Evolutionary conservation across 2,888 invertebrate genomes (phyloP), one percentile per base, ranked within the genome.

Genomic region (Malthinus flaveolus): DNA sequence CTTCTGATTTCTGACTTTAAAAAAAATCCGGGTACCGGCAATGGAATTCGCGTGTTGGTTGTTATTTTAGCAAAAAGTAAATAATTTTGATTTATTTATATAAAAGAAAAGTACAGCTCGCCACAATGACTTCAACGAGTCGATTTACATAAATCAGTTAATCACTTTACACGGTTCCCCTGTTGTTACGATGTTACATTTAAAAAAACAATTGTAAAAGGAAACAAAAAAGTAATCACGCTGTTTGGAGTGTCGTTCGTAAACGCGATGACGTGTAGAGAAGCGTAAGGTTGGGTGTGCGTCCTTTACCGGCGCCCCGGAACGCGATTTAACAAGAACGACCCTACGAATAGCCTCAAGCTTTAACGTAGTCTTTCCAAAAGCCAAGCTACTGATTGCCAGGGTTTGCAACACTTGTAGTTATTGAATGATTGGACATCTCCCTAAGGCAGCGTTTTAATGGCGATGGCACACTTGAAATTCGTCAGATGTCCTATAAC

Each of bases 361-460:
- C 68, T 60, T 53, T 47, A 23, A 62, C 53, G 59, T 60, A 58
- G 61, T 60, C 57, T 63, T 62, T 62, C 23, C 60, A 59, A 71
- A 71, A 66, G 58, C 66, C 67, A 65, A 67, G 68, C 68, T 66
- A 68, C 68, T 68, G 67, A 69, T 68, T 69, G 68, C 68, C 67
- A 62, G 53, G 46, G 59, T 53, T 60, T 52, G 59, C 67, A 60
- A 61, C 67, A 64, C 65, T 66, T 62, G 61, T 60, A 62, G 69
- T 74, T 73, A 73, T 74, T 72, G 74, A 73, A 73, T 72, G 75
- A 76, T 75, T 73, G 73, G 69, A 71, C 68, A 61, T 54, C 49
- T 71, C 23, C 76, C 72, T 63, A 64, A 51, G 73, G 77, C 70
- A 57, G 56, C 59, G 73, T 76, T 77, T 76, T 77, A 77, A 77